These are phyloP conservation scores for Gryllus bimaculatus DNA, from an alignment of 1,140 invertebrate species.

Conservation along the genomic window DNA sequence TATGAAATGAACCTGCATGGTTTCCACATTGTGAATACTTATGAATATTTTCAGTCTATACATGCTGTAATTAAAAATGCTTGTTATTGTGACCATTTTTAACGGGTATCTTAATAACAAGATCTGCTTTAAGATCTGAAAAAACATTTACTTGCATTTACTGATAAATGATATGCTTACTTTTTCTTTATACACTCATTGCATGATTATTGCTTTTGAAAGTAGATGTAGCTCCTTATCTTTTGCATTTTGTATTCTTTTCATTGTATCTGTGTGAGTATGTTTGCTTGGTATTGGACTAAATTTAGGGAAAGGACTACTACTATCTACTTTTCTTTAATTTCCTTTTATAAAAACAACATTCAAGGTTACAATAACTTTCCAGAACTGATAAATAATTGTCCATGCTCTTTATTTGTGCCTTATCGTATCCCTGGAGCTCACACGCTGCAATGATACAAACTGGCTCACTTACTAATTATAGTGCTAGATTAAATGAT, in stretches of 20 bases:
- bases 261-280: background rate
- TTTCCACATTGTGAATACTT: background rate
- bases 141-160: background rate
- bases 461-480: background rate
- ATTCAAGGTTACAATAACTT: background rate
- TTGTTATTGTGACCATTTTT: background rate
- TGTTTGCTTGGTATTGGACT: background rate
- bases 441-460: background rate
- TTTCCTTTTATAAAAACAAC: too few species aligned
- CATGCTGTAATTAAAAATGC: background rate
- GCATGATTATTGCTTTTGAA: background rate
- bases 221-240: background rate
- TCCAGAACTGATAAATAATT: background rate
- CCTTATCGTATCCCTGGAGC: background rate
- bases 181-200: background rate
- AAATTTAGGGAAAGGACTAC: background rate
- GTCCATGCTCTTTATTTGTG: constrained; percentile 1
- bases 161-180: background rate
- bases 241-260: background rate
- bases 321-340: background rate
- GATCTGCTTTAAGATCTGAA: background rate
- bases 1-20: background rate
- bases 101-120: background rate
- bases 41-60: background rate
- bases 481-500: background rate